Evolutionary conservation across 2,797 vertebrate genomes (phyloP).

Genomic region (Sparidentex hasta): DNA sequence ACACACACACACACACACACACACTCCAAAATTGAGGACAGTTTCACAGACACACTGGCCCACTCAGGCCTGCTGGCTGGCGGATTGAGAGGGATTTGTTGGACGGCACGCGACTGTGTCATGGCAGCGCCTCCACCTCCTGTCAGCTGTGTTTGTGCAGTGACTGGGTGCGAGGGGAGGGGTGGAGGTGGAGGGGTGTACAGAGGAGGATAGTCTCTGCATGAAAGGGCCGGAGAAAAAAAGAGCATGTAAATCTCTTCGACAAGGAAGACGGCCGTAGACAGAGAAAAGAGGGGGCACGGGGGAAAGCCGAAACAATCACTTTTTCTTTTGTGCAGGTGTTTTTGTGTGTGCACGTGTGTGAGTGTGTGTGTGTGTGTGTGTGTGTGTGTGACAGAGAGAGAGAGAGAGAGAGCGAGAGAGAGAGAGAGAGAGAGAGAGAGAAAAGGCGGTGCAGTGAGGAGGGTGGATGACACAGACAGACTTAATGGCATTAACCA

Average conservation of each 20-base stretch:
- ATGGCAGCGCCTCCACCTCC: constrained; percentile 78
- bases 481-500: constrained; percentile 75
- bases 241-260: constrained; percentile 79
- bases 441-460: constrained; percentile 27
- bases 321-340: constrained; percentile 85
- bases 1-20: constrained; percentile 46
- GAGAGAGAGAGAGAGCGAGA: neutral
- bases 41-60: constrained; percentile 57
- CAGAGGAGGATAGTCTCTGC: constrained; percentile 66
- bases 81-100: constrained; percentile 79
- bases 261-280: constrained; percentile 62
- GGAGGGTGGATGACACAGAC: constrained; percentile 60
- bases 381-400: too few species aligned
- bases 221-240: constrained; percentile 61
- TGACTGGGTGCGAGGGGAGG: constrained; percentile 62
- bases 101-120: constrained; percentile 90
- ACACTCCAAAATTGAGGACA: constrained; percentile 43
- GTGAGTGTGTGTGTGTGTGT: too few species aligned
- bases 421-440: constrained; percentile 10
- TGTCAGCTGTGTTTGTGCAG: constrained; percentile 98
- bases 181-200: neutral
- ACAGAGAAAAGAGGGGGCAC: constrained; percentile 50
- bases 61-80: constrained; percentile 69
- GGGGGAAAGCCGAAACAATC: constrained; percentile 83
- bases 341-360: constrained; percentile 75